Base-by-base conservation (phyloP, 2,888 invertebrate species). In the Meteorus colon region DNA sequence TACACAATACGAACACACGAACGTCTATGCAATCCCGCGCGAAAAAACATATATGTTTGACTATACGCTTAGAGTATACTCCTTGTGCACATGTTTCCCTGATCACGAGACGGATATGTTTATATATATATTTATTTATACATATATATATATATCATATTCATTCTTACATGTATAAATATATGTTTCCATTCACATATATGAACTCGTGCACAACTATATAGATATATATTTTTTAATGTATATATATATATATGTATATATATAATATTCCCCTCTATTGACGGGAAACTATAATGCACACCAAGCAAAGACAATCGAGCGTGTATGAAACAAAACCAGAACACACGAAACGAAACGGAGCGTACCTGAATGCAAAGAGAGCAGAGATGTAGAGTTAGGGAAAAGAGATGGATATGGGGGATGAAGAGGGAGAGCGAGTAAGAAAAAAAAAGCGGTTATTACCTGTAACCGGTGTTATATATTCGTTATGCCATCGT, bases 311-410 rank as follows among this genome's bases (percentile, higher is more conserved):
- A 85, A 77, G 82, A 86, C 85, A 86, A 86, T 84, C 80, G 84
- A 81, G 78, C 82, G 79, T 79, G 81, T 79, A 80, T 77, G 77
- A 80, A 81, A 85, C 82, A 84, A 83, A 84, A 84, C 82, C 80
- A 73, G 71, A 71, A 19, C 75, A 60, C 19, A 72, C 70, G 76
- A 79, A 81, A 81, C 80, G 79, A 81, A 81, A 83, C 82, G 81
- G 79, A 81, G 80, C 79, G 77, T 75, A 82, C 79, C 79, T 80
- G 81, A 77, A 80, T 80, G 75, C 73, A 77, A 77, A 59, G 69
- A 76, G 72, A 68, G 79, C 72, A 75, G 73, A 34, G 29, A 41
- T 41, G 51, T 48, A 27, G 55, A 45, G 55, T 67, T 59, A 19
- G 74, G 60, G 6, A 12, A 41, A 12, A 41, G 41, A 41, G 41